Evolutionary conservation across 2,888 invertebrate species (phyloP).

Genomic region (Drosophila greeni): DNA sequence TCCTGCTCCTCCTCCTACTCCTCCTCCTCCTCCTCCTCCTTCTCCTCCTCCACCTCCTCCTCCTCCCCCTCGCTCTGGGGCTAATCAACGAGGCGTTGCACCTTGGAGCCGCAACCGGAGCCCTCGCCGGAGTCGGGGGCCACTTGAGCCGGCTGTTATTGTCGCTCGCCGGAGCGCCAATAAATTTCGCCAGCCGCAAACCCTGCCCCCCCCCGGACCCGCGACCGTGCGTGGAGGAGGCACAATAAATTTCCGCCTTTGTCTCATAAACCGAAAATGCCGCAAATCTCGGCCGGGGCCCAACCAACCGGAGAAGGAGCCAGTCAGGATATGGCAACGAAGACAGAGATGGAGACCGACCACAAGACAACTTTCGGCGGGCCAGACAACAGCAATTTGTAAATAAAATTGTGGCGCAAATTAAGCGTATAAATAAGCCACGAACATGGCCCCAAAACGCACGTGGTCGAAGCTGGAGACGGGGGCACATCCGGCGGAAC

Average conservation of each 20-base stretch:
- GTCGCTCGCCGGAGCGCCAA: constrained; percentile 38
- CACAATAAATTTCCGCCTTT: constrained; percentile 66
- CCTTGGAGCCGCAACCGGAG: constrained; percentile 2
- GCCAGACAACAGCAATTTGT: constrained; percentile 68
- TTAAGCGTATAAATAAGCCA: constrained; percentile 77
- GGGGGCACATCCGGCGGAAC: constrained; percentile 48
- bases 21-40: background rate
- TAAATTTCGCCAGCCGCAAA: constrained; percentile 49
- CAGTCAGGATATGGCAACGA: no score
- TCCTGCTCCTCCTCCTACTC: background rate
- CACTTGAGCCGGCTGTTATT: constrained; percentile 22
- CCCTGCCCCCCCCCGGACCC: no score
- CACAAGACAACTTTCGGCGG: constrained; percentile 55
- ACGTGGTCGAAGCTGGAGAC: constrained; percentile 11
- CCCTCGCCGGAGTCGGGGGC: background rate
- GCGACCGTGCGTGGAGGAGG: constrained; percentile 40
- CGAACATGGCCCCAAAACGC: constrained; percentile 44
- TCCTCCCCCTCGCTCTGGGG: background rate
- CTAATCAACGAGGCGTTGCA: constrained; percentile 67
- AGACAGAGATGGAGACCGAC: constrained; percentile 17
- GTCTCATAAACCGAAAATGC: constrained; percentile 69
- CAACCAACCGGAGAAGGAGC: constrained; percentile 23
- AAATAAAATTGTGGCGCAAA: constrained; percentile 77
- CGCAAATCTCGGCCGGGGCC: constrained; percentile 65
- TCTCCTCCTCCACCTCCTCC: background rate